Evolutionary conservation across 1,140 invertebrate genomes (phyloP).

Genomic region (Luehdorfia chinensis): DNA sequence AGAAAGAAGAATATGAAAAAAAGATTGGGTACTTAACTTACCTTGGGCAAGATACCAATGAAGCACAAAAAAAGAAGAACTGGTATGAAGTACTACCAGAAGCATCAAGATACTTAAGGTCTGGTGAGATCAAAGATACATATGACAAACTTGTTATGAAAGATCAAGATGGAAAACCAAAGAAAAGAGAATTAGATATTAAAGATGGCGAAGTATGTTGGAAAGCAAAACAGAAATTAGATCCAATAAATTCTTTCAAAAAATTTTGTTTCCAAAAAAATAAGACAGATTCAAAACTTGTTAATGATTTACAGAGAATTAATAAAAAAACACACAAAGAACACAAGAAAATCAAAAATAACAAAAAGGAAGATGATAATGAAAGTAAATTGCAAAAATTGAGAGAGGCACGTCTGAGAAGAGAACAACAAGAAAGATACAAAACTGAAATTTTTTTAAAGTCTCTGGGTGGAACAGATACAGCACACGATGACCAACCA

Average conservation of each 20-base stretch:
- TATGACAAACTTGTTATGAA: slow-evolving; percentile 69
- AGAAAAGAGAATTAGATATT: slow-evolving; percentile 39
- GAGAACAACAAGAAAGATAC: slow-evolving; percentile 87
- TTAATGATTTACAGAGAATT: slow-evolving; percentile 11
- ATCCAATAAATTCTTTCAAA: slow-evolving; percentile 87
- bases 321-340: slow-evolving; percentile 67
- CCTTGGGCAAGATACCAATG: slow-evolving; percentile 95
- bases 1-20: slow-evolving; percentile 98
- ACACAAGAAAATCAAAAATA: slow-evolving; percentile 55
- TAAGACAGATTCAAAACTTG: slow-evolving; percentile 25
- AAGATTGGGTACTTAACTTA: slow-evolving; percentile 98
- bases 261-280: slow-evolving; percentile 50
- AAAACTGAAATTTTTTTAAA: slow-evolving; percentile 84
- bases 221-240: slow-evolving; percentile 81
- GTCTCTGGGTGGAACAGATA: slow-evolving; percentile 77
- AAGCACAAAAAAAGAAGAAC: slow-evolving; percentile 86
- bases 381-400: slow-evolving; percentile 83
- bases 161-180: slow-evolving; percentile 69
- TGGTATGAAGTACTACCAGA: slow-evolving; percentile 89
- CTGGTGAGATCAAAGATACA: slow-evolving; percentile 61
- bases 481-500: slow-evolving; percentile 30
- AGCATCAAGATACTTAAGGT: slow-evolving; percentile 47
- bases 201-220: slow-evolving; percentile 78
- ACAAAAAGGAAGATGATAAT: slow-evolving; percentile 58
- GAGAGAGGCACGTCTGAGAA: slow-evolving; percentile 85